These are phyloP conservation scores for Antitype chi DNA, from an alignment of 2,888 invertebrate species.

Conservation along the genomic window DNA sequence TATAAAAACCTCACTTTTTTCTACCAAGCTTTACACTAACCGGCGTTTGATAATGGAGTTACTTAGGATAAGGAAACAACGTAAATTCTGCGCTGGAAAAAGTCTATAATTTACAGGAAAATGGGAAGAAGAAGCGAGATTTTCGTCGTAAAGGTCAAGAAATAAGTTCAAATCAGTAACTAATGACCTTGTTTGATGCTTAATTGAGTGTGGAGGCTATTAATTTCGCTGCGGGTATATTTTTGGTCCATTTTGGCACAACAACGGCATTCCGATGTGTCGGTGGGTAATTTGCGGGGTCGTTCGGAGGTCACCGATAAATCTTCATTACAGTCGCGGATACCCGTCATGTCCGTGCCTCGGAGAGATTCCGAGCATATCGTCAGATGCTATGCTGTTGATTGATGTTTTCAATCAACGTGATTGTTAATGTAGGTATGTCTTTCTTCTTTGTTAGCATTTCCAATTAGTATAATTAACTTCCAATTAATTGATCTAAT, in stretches of 20 bases:
- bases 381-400: slow-evolving; percentile 23
- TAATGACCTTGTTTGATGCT: slow-evolving; percentile 45
- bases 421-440: slow-evolving; percentile 5
- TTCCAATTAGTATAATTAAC: not conserved
- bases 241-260: slow-evolving; percentile 61
- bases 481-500: not conserved
- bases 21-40: slow-evolving; percentile 42
- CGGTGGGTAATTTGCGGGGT: slow-evolving; percentile 70
- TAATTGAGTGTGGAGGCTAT: slow-evolving; percentile 63
- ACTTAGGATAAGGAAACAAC: slow-evolving; percentile 47
- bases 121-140: slow-evolving; percentile 4
- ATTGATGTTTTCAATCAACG: slow-evolving; percentile 41
- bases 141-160: slow-evolving; percentile 25
- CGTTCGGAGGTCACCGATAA: slow-evolving; percentile 72
- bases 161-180: slow-evolving; percentile 35
- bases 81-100: slow-evolving; percentile 30
- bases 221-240: slow-evolving; percentile 60
- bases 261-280: slow-evolving; percentile 66
- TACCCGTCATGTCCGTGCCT: slow-evolving; percentile 65
- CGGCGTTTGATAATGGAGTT: slow-evolving; percentile 56
- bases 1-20: slow-evolving; percentile 37
- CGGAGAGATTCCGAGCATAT: slow-evolving; percentile 60
- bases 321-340: slow-evolving; percentile 75
- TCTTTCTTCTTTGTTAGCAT: not conserved
- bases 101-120: slow-evolving; percentile 37